Base-by-base conservation (phyloP, 2,113 vertebrate species). In the Laticauda laticaudata region DNA sequence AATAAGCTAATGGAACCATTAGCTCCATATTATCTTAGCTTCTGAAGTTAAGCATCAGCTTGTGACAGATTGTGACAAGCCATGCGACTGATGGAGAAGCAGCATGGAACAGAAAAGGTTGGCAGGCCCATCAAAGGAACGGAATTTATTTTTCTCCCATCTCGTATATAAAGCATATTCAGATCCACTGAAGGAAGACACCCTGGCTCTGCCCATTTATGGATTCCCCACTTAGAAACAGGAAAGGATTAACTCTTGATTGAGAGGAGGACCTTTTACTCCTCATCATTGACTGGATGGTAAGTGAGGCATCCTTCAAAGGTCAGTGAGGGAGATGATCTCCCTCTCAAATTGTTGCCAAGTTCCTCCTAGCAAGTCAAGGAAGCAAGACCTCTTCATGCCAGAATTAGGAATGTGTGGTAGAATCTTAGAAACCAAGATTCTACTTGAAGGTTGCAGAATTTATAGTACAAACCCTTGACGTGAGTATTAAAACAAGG, bases 1-100 rank as follows among this genome's bases (percentile, higher is more conserved):
- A 92, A 92, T 88, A 34, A 59, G 91, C 91, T 69, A 92, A 92
- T 92, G 86, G 91, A 88, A 48, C 86, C 56, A 69, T 92, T 92
- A 92, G 24, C 45, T 53, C 91, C 45, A 24, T 39, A 54, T 87
- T 64, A 88, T 61, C 86, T 87, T 92, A 21, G 26, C 45, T 92
- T 92, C 86, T 43, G 45, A 92, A 92, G 91, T 64, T 92, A 39
- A 57, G 57, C 24, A 26, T 64, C n/a, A 48, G 91, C 29, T 21
- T 8, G 56, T 87, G 91, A 92, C 91, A 92, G 91, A 53, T 92
- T 92, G 86, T 10, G 91, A 87, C 85, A 64, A 87, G 64, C n/a
- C 56, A 24, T 11, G n/a, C 45, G 43, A 53, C 55, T 8, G 11
- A 20, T 64, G 29, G n/a, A 45, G 34, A 39, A 88, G 43, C 1